These are phyloP conservation scores for Myotis daubentonii DNA, from an alignment of 2,797 vertebrate species.

Conservation along the genomic window DNA sequence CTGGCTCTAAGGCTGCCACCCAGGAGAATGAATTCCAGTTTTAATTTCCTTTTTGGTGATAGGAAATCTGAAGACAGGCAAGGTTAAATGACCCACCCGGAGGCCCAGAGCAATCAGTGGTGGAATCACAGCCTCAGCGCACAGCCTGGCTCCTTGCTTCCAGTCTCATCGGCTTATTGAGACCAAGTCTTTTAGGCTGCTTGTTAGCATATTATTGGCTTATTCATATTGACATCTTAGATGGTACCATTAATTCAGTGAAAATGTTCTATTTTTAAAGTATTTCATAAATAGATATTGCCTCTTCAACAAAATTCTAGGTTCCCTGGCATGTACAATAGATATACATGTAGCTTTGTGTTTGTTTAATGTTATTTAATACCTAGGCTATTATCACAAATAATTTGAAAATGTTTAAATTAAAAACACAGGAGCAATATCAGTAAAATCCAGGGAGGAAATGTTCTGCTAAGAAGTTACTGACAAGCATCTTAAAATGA, in stretches of 20 bases:
- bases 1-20: constrained; percentile 58
- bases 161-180: constrained; percentile 31
- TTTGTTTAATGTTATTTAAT: constrained; percentile 18
- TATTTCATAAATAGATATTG: neutral
- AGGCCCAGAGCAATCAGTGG: constrained; percentile 60
- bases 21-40: constrained; percentile 71
- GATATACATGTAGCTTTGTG: neutral
- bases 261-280: neutral
- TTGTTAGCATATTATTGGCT: constrained; percentile 47
- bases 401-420: constrained; percentile 4
- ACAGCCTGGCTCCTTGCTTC: constrained; percentile 7
- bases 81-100: constrained; percentile 72
- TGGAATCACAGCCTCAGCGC: constrained; percentile 42
- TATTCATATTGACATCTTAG: constrained; percentile 32
- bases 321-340: neutral
- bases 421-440: neutral
- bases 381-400: neutral
- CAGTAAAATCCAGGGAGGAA: neutral
- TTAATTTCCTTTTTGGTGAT: constrained; percentile 78
- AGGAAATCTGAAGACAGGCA: constrained; percentile 73
- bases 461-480: neutral
- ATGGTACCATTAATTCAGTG: neutral
- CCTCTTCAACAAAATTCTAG: neutral
- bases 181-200: neutral
- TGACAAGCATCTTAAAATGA: neutral